A percentile compares a stretch with the other conserved stretches of the same genome.
phyloP scores from a whole-genome alignment of 2,888 invertebrate species.

The Orgyia antiqua region DNA sequence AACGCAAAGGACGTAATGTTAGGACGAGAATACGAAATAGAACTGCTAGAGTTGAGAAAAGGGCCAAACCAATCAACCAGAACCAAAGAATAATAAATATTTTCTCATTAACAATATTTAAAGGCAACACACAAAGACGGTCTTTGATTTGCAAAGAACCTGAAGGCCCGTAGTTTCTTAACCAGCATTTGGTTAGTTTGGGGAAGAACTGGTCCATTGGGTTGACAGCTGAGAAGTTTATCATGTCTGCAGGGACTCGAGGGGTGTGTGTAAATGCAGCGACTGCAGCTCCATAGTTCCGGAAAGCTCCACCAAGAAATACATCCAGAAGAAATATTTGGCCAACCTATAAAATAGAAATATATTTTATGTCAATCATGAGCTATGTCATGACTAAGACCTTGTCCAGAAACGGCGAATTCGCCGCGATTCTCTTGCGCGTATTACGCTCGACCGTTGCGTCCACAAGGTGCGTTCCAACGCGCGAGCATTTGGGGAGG shows the following conservation, averaged over 20 bases:
- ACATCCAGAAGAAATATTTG: constrained; percentile 83
- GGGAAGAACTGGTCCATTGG: constrained; percentile 85
- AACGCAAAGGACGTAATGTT: constrained; percentile 75
- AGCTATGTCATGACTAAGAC: background rate
- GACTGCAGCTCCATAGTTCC: constrained; percentile 77
- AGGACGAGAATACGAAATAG: constrained; percentile 81
- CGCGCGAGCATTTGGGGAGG: too few relatives aligned
- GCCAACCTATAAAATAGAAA: constrained; percentile 71
- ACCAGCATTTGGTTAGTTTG: constrained; percentile 82
- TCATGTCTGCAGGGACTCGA: constrained; percentile 38
- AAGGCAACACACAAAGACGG: constrained; percentile 84
- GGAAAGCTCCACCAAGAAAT: constrained; percentile 81
- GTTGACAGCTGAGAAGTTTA: constrained; percentile 65
- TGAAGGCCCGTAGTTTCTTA: constrained; percentile 77
- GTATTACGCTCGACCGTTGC: too few relatives aligned
- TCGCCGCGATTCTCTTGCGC: too few relatives aligned
- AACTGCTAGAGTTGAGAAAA: constrained; percentile 80
- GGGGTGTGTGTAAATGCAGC: constrained; percentile 62
- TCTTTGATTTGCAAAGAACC: constrained; percentile 78
- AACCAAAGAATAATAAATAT: constrained; percentile 86
- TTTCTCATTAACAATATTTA: constrained; percentile 89
- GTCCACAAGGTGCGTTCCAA: too few relatives aligned
- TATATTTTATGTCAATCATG: background rate
- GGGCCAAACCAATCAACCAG: constrained; percentile 83
- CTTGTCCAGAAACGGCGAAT: too few relatives aligned